Evolutionary conservation across 2,888 invertebrate species (phyloP), one percentile per base, ranked within the genome.

Genomic region (Apoda limacodes): DNA sequence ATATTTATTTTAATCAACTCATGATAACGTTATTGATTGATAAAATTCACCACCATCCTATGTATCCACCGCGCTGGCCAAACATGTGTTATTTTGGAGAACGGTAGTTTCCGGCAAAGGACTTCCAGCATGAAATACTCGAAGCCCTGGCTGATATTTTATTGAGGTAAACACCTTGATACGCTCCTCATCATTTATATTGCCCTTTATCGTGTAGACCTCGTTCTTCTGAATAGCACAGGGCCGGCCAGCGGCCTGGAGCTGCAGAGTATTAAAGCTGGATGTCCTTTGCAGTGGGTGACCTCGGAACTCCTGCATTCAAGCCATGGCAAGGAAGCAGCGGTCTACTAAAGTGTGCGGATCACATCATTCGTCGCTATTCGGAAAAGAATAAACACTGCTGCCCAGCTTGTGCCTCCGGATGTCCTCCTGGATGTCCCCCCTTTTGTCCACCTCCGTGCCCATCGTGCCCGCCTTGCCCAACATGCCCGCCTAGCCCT

Each of bases 91-190:
- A 70, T 70, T 70, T 66, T 55, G 72, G 64, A 69, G 74, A 68
- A 71, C 68, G 67, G 60, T 60, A 63, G 65, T 54, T 59, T 59
- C 62, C 55, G 55, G 58, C 50, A 50, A 53, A 47, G 56, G 60
- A 63, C 55, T 45, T 61, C 67, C 67, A 62, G 48, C 57, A 59
- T 72, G 64, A 69, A 71, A 72, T 72, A 72, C 72, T 74, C 61
- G 63, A 58, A 59, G 57, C 55, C 52, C 48, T 46, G 52, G n/a
- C n/a, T n/a, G n/a, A n/a, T n/a, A n/a, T n/a, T n/a, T n/a, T n/a
- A n/a, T n/a, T n/a, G n/a, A n/a, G n/a, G n/a, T n/a, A n/a, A n/a
- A n/a, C n/a, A n/a, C n/a, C n/a, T n/a, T n/a, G n/a, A n/a, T n/a
- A n/a, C n/a, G n/a, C n/a, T n/a, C n/a, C n/a, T n/a, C n/a, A n/a